Conservation (phyloP, 2,797 vertebrate species). For the Pseudotriccus pelzelni region DNA sequence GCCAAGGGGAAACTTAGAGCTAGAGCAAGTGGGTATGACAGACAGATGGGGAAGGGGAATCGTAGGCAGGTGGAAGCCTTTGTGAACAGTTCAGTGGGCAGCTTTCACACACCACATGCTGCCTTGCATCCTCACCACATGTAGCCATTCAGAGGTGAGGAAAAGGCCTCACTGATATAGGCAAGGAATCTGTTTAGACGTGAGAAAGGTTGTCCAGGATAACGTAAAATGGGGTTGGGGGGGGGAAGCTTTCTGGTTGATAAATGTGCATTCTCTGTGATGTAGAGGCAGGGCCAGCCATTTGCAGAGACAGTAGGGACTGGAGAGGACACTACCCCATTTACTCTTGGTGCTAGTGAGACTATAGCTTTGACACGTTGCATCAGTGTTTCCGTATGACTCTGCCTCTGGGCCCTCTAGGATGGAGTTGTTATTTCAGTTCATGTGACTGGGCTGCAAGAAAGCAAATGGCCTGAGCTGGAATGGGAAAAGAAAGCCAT, state of each 20-base stretch:
- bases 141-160: neutral
- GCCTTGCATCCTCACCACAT: accelerated
- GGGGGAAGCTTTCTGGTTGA: neutral
- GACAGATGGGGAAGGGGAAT: neutral
- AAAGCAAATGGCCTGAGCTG: conserved; percentile 10
- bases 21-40: neutral
- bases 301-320: neutral
- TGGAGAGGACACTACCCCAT: neutral
- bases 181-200: neutral
- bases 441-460: neutral
- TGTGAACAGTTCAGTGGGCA: neutral
- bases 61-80: neutral
- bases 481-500: neutral
- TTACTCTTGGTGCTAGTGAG: neutral
- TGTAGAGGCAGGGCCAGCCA: neutral
- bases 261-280: neutral
- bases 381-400: neutral
- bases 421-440: neutral
- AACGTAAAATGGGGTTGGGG: neutral
- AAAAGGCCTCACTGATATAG: neutral
- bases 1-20: neutral
- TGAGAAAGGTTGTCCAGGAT: neutral
- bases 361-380: neutral
- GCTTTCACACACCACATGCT: neutral
- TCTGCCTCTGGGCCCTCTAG: neutral